Conservation (phyloP, 2,113 vertebrate species). For the Emydocephalus ijimae region DNA sequence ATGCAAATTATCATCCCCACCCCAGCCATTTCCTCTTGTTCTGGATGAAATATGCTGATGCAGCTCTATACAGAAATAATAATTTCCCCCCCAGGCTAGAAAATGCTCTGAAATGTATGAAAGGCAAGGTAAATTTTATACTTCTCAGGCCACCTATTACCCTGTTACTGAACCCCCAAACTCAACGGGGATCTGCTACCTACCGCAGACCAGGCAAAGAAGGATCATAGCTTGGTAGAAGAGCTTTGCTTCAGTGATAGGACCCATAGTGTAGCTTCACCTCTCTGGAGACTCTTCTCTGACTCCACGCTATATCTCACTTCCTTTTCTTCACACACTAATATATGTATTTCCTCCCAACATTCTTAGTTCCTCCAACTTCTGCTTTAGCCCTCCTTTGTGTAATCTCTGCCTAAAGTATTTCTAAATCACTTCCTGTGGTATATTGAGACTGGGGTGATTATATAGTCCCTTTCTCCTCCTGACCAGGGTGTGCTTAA, state of each 20-base stretch:
- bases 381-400: neutral
- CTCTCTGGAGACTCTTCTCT: neutral
- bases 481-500: neutral
- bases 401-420: neutral
- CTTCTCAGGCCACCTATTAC: neutral
- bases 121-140: too few relatives aligned
- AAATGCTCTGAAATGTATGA: neutral
- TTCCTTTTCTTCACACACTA: conserved; percentile 6
- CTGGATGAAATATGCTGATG: neutral
- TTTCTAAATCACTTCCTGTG: neutral
- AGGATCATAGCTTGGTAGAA: neutral
- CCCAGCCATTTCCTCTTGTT: too few relatives aligned
- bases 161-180: neutral
- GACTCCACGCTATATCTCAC: neutral
- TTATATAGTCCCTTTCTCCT: neutral
- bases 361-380: neutral
- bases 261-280: neutral
- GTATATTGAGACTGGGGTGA: neutral
- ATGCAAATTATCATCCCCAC: neutral
- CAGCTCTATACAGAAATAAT: neutral
- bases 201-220: neutral
- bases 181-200: neutral
- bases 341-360: neutral
- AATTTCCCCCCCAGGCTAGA: neutral
- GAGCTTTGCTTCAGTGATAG: neutral